Evolutionary conservation across 2,888 invertebrate species (phyloP).

Genomic region (Blastobasis adustella): DNA sequence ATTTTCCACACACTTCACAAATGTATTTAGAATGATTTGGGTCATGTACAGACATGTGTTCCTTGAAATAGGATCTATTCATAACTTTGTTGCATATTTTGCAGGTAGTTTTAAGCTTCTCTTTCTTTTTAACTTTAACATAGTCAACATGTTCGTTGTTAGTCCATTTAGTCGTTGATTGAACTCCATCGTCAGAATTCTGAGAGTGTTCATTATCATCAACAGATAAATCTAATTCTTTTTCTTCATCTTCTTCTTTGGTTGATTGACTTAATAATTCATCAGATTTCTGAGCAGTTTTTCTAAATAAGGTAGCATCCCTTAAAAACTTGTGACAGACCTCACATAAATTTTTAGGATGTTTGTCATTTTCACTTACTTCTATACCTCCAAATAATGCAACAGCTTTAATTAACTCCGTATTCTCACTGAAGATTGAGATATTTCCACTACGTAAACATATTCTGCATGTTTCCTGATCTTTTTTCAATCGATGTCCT

Average conservation of each 20-base stretch:
- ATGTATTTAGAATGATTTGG: constrained; percentile 43
- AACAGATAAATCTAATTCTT: background rate
- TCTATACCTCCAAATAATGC: constrained; percentile 29
- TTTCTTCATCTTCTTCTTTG: background rate
- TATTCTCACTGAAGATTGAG: constrained; percentile 18
- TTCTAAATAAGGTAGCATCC: constrained; percentile 40
- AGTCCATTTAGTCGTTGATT: background rate
- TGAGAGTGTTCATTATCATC: background rate
- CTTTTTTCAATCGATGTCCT: constrained; percentile 6
- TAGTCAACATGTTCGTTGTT: background rate
- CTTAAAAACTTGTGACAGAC: constrained; percentile 43
- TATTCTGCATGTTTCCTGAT: constrained; percentile 15
- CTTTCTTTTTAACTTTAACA: constrained; percentile 10
- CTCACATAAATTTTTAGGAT: constrained; percentile 42
- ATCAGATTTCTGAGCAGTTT: constrained; percentile 35
- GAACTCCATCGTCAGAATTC: background rate
- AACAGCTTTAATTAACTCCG: constrained; percentile 16
- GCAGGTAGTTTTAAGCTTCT: constrained; percentile 23
- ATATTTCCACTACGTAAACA: constrained; percentile 23
- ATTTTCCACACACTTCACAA: constrained; percentile 49
- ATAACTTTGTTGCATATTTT: constrained; percentile 34
- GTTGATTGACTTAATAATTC: background rate
- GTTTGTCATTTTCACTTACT: constrained; percentile 32
- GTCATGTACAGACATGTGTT: constrained; percentile 46
- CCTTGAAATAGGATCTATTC: constrained; percentile 39